Evolutionary conservation across 2,888 invertebrate species (phyloP), one percentile per base, ranked within the genome.

Genomic region (Crossocerus cetratus): DNA sequence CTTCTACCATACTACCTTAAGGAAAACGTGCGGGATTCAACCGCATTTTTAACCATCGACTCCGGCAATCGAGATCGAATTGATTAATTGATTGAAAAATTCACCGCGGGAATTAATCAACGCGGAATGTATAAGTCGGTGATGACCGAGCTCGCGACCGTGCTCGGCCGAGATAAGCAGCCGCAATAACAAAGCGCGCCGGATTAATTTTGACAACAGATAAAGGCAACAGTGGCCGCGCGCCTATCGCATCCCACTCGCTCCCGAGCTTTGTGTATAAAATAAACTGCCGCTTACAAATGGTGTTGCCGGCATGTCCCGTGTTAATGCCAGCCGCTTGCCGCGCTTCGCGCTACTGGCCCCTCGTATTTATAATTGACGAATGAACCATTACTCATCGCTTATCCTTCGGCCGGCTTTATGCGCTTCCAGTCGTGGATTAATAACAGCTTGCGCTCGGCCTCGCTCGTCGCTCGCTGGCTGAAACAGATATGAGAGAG

Each of bases 311-410:
- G 44, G 49, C 63, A 57, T 68, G 58, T 44, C 32, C 32, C 68
- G 54, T 45, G 69, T 65, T 57, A 32, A 32, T 32, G 32, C 32
- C 32, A 81, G 76, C 62, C 45, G 49, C 65, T 54, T 64, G 53
- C 44, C 66, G 42, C 45, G 65, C 65, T 54, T 23, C 23, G 2
- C 32, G 8, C 32, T 5, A 8, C 32, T 72, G 71, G n/a, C n/a
- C n/a, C 76, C 74, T 78, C 72, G 65, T 80, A 78, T 78, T 81
- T 80, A 81, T 81, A 81, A 80, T 80, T 81, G 81, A 80, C 78
- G 76, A 81, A 74, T 70, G 64, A 61, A 63, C 66, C 76, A 76
- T 80, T 81, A 81, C 69, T 81, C 78, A 78, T 67, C 70, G 78
- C 68, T 57, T 55, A 74, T 72, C 67, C 69, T 23, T 14, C 49